Evolutionary conservation across 2,888 invertebrate genomes (phyloP).

Genomic region (Hemaris fuciformis): DNA sequence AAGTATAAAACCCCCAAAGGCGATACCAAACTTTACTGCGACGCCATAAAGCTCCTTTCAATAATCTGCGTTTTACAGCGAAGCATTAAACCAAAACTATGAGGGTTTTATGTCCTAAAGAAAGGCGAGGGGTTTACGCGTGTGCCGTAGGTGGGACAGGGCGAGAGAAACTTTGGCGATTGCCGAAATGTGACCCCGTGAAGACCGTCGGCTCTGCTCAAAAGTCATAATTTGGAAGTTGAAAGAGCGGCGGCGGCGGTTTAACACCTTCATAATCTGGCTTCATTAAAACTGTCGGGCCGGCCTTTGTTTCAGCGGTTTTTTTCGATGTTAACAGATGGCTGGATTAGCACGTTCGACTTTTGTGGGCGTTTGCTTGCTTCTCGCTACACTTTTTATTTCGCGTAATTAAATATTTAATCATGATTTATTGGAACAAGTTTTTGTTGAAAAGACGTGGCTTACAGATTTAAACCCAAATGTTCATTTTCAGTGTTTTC

Average conservation of each 20-base stretch:
- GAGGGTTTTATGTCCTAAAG: conserved; percentile 59
- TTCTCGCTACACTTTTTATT: conserved; percentile 6
- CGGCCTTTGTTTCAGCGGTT: conserved; percentile 79
- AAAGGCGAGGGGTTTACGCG: conserved; percentile 64
- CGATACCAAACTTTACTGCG: conserved; percentile 48
- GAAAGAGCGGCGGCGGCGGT: conserved; percentile 73
- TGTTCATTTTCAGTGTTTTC: background rate
- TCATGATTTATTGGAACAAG: conserved; percentile 5
- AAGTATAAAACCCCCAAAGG: conserved; percentile 37
- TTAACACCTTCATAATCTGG: conserved; percentile 81
- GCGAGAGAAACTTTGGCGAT: conserved; percentile 57
- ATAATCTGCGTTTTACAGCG: conserved; percentile 32
- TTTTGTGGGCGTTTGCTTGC: conserved; percentile 45
- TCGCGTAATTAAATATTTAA: conserved; percentile 1
- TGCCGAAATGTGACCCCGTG: conserved; percentile 74
- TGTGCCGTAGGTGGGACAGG: conserved; percentile 48
- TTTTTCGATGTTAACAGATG: conserved; percentile 76
- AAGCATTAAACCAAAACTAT: conserved; percentile 50
- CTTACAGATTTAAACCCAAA: background rate
- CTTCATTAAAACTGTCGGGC: conserved; percentile 75
- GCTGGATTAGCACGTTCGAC: conserved; percentile 71
- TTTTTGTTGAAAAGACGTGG: conserved; percentile 1
- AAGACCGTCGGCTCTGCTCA: conserved; percentile 62
- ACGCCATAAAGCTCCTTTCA: conserved; percentile 56
- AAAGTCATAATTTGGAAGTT: conserved; percentile 78